A percentile compares a stretch with the other conserved stretches of the same genome.
These are phyloP conservation scores for Callipepla squamata DNA, from an alignment of 2,113 vertebrate genomes.

Conservation along the genomic window DNA sequence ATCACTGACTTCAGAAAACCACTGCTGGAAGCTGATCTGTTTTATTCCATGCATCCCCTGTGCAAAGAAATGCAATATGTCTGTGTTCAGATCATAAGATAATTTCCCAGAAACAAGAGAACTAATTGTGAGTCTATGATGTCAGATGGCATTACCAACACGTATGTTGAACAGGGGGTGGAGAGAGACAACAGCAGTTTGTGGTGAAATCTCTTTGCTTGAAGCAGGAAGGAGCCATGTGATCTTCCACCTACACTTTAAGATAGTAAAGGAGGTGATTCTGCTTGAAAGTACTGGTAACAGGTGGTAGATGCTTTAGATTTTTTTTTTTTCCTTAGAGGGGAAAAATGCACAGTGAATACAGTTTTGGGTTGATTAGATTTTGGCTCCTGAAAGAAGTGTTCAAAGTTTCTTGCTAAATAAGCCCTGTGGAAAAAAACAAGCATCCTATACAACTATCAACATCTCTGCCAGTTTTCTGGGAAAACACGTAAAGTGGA, in stretches of 20 bases:
- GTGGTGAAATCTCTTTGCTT: constrained; percentile 24
- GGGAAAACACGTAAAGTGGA: background rate
- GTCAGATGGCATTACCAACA: background rate
- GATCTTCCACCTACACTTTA: background rate
- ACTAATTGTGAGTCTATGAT: background rate
- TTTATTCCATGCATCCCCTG: background rate
- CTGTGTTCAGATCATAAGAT: background rate
- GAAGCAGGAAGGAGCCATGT: background rate
- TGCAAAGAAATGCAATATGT: background rate
- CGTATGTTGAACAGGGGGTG: background rate
- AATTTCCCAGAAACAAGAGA: background rate
- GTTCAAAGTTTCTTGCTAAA: background rate
- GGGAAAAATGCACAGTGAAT: background rate
- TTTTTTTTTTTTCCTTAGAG: background rate
- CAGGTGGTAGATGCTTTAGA: background rate
- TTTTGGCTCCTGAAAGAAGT: background rate
- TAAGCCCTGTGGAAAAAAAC: background rate
- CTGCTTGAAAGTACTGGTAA: background rate
- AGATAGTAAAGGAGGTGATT: constrained; percentile 15
- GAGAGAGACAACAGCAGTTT: background rate
- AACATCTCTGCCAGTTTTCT: background rate
- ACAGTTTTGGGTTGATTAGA: background rate
- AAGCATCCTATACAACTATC: background rate
- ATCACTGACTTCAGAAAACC: background rate
- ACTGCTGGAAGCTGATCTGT: background rate